Conservation (phyloP, 2,113 vertebrate genomes). For the Aldabrachelys gigantea region DNA sequence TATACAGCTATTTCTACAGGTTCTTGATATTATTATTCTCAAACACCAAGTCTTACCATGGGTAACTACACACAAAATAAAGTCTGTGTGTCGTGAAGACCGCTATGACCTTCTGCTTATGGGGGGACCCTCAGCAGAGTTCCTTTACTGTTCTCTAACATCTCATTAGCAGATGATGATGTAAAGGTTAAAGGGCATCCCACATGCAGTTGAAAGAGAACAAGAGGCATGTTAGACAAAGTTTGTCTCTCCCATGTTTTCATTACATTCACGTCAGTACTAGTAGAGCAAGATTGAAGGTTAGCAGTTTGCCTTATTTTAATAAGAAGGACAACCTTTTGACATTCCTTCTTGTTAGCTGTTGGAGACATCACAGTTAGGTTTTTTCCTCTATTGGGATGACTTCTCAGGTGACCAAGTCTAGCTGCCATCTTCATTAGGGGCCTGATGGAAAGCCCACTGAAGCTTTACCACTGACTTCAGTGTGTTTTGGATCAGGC, state of each 20-base stretch:
- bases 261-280: neutral
- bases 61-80: neutral
- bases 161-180: neutral
- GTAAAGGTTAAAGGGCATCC: neutral
- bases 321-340: neutral
- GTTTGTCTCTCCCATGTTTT: neutral
- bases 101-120: neutral
- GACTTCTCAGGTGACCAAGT: neutral
- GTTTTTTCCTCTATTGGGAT: neutral
- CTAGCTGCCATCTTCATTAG: neutral
- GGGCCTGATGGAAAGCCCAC: neutral
- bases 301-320: neutral
- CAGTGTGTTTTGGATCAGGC: neutral
- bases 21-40: neutral
- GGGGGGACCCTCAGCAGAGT: neutral
- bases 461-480: neutral
- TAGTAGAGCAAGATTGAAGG: neutral
- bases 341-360: neutral
- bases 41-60: constrained; percentile 4
- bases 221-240: neutral
- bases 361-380: neutral
- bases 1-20: neutral
- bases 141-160: neutral
- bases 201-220: neutral
- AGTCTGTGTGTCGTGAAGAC: neutral